Conservation (phyloP, 2,113 vertebrate species). For the Indicator indicator region DNA sequence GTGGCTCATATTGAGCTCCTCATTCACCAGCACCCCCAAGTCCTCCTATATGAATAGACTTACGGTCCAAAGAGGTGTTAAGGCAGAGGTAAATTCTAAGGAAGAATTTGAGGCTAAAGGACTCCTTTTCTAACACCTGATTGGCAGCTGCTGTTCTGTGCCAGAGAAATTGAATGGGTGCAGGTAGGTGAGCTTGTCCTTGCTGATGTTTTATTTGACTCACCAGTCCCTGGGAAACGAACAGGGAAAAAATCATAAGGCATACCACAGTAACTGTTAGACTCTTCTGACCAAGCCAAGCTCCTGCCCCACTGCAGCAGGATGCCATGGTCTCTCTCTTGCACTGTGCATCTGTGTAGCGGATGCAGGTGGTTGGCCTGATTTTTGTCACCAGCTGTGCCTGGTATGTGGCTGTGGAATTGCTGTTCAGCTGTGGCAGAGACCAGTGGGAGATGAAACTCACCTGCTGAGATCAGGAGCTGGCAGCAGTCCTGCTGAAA, state of each 20-base stretch:
- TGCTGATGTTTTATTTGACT: neutral
- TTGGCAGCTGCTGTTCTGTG: neutral
- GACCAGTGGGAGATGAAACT: neutral
- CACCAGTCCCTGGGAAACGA: rapidly evolving
- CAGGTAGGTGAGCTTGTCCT: neutral
- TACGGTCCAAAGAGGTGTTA: neutral
- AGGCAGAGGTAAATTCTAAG: neutral
- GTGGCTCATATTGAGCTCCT: no score
- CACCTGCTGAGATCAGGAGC: neutral
- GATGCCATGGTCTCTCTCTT: neutral
- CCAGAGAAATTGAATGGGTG: neutral
- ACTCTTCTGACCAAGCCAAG: neutral
- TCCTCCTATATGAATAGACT: neutral
- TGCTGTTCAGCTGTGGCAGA: neutral
- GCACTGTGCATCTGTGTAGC: neutral
- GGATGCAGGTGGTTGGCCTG: neutral
- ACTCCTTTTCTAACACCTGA: neutral
- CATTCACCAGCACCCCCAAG: no score
- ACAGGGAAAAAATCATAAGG: neutral
- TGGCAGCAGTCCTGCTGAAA: neutral
- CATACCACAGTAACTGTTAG: neutral
- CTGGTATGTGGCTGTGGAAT: neutral
- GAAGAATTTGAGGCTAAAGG: neutral
- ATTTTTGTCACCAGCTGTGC: neutral
- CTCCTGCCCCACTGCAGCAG: neutral